phyloP scores from a whole-genome alignment of 2,888 invertebrate species.

The Autographa gamma region DNA sequence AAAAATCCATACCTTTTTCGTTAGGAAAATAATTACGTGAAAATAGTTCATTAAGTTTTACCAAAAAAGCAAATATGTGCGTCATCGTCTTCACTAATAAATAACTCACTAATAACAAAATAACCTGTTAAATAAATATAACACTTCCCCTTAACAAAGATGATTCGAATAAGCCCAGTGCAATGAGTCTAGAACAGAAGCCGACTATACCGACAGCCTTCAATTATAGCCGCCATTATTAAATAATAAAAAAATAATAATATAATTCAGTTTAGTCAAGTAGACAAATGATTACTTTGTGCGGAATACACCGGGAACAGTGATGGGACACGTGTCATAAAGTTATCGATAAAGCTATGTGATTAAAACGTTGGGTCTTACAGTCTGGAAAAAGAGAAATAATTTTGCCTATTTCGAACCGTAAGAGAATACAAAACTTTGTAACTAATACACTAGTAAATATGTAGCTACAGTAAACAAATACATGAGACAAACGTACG shows the following conservation, averaged over 20 bases:
- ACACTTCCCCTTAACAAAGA: slow-evolving; percentile 75
- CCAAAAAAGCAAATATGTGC: background rate
- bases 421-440: too few relatives aligned
- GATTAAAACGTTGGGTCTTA: background rate
- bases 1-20: too few relatives aligned
- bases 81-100: background rate
- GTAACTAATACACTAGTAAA: too few relatives aligned
- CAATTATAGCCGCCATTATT: slow-evolving; percentile 82
- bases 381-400: background rate
- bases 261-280: slow-evolving; percentile 88
- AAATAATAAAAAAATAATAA: slow-evolving; percentile 86
- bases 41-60: background rate
- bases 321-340: slow-evolving; percentile 49
- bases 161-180: slow-evolving; percentile 77
- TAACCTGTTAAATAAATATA: background rate
- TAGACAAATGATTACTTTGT: slow-evolving; percentile 87
- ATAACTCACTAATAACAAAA: background rate
- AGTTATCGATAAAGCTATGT: slow-evolving; percentile 52
- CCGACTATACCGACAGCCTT: slow-evolving; percentile 70
- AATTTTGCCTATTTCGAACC: too few relatives aligned
- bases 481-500: background rate
- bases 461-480: too few relatives aligned
- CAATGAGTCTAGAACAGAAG: slow-evolving; percentile 81
- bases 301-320: slow-evolving; percentile 72
- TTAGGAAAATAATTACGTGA: too few relatives aligned